A percentile compares a stretch with the other conserved stretches of the same genome.
phyloP scores from a whole-genome alignment of 2,113 vertebrate species.

The Circaetus cinerascens region DNA sequence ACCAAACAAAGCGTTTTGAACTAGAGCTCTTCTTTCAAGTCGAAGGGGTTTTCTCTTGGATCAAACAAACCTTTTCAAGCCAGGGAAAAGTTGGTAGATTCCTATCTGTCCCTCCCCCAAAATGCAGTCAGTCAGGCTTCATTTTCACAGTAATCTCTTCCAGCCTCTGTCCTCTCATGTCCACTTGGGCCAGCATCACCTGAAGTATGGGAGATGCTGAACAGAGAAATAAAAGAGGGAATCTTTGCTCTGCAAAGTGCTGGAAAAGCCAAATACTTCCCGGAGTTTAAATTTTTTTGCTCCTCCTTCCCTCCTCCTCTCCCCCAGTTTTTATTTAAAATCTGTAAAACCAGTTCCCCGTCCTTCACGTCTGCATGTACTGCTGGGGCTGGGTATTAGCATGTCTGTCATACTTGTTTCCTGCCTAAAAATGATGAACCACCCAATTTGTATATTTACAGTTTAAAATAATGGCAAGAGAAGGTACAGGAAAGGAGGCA shows the following conservation, averaged over 20 bases:
- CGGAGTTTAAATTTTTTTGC: not conserved
- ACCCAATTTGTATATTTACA: not conserved
- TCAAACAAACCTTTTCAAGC: not conserved
- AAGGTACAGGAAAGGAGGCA: not conserved
- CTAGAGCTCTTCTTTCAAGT: not conserved
- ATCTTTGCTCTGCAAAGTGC: not conserved
- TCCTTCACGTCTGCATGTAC: not conserved
- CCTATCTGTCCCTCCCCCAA: not conserved
- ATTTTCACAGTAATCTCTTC: not conserved
- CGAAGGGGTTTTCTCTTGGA: not conserved
- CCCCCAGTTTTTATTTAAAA: constrained; percentile 5
- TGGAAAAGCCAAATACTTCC: not conserved
- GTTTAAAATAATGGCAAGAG: not conserved
- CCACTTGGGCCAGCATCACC: not conserved
- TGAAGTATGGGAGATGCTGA: not conserved
- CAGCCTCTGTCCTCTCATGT: not conserved
- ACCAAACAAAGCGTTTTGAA: not conserved
- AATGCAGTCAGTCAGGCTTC: not conserved
- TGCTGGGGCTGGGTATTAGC: not conserved
- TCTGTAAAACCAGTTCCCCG: constrained; percentile 8
- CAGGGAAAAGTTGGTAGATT: not conserved
- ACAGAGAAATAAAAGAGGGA: not conserved
- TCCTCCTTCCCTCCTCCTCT: not conserved
- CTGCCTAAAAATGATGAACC: not conserved
- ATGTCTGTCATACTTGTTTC: not conserved